phyloP scores from a whole-genome alignment of 2,797 vertebrate species.

The Acanthis flammea region DNA sequence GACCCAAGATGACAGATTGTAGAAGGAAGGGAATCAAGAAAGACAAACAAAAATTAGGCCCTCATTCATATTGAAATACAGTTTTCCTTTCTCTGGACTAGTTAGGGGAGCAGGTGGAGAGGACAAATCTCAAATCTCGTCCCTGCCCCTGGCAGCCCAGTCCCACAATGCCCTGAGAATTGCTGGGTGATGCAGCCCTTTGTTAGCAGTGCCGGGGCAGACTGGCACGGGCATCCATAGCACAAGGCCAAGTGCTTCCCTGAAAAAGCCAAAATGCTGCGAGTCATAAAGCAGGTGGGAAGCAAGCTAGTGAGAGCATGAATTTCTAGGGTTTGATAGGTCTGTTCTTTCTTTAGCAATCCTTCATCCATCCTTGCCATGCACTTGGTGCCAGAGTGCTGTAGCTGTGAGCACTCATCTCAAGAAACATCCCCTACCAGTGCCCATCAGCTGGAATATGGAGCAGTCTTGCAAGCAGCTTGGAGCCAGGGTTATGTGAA shows the following conservation, averaged over 20 bases:
- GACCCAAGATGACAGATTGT: not conserved
- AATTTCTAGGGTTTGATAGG: not conserved
- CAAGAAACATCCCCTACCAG: not conserved
- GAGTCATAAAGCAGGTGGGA: not conserved
- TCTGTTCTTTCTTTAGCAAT: not conserved
- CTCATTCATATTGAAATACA: slow-evolving; percentile 51
- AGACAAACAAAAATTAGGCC: slow-evolving; percentile 58
- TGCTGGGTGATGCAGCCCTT: not conserved
- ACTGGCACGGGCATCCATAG: not conserved
- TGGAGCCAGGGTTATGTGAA: not conserved
- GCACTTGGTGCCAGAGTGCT: not conserved
- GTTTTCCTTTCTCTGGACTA: slow-evolving; percentile 30
- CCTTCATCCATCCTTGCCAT: not conserved
- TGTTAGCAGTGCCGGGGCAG: not conserved
- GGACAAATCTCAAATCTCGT: not conserved
- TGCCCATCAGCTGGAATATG: not conserved
- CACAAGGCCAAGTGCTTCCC: not conserved
- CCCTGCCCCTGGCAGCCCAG: not conserved
- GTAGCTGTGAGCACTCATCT: not conserved
- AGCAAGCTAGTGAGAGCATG: not conserved
- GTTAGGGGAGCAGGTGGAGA: not conserved
- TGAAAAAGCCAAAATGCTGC: not conserved
- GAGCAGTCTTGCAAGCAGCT: not conserved
- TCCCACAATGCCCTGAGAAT: not conserved
- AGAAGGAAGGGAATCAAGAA: not conserved